Evolutionary conservation across 2,888 invertebrate species (phyloP).

Genomic region (Gibbula magus): DNA sequence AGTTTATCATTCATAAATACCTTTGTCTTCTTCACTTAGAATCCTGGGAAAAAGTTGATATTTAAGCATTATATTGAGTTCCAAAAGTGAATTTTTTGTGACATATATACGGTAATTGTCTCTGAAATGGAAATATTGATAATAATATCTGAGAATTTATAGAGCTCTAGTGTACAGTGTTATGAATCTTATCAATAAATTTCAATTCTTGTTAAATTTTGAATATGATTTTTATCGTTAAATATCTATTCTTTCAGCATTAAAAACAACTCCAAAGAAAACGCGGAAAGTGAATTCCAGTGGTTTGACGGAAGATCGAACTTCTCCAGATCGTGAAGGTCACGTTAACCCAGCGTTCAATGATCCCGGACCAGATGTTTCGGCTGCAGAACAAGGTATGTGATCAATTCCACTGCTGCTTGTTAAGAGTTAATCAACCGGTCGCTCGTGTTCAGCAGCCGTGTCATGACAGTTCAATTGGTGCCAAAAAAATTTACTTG

Average conservation of each 20-base stretch:
- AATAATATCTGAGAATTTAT: too few relatives aligned
- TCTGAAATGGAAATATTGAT: too few relatives aligned
- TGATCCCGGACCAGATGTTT: background rate
- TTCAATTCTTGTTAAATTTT: background rate
- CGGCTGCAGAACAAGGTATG: conserved; percentile 25
- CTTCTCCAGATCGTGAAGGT: conserved; percentile 23
- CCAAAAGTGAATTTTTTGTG: too few relatives aligned
- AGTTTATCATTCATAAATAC: too few relatives aligned
- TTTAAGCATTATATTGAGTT: too few relatives aligned
- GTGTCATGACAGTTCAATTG: background rate
- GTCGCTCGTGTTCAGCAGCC: background rate
- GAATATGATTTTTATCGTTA: background rate
- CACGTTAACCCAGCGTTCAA: conserved; percentile 32
- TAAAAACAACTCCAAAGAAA: conserved; percentile 18
- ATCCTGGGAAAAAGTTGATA: too few relatives aligned
- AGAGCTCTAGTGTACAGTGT: too few relatives aligned
- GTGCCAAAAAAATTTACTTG: too few relatives aligned
- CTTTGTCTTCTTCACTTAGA: too few relatives aligned
- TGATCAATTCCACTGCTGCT: background rate
- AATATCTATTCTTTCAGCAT: conserved; percentile 10
- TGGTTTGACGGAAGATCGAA: conserved; percentile 12
- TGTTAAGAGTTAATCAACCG: background rate
- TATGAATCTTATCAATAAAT: background rate
- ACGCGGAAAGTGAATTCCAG: conserved; percentile 16
- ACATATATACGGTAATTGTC: too few relatives aligned